Percentiles rank a stretch among this genome's conserved stretches.
Evolutionary conservation across 2,113 vertebrate genomes (phyloP).

Genomic region (Microcebus tavaratra): DNA sequence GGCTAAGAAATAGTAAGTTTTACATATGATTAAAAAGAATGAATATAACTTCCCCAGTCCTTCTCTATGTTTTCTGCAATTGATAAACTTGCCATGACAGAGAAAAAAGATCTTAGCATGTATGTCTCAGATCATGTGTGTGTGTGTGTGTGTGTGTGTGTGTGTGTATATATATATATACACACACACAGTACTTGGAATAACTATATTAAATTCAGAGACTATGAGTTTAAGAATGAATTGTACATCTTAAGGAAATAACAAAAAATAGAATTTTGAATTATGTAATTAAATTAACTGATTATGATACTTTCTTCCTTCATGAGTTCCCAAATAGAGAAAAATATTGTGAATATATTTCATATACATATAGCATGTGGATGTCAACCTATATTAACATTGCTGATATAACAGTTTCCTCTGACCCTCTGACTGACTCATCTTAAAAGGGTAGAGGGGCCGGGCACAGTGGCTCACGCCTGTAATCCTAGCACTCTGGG

Average conservation of each 20-base stretch:
- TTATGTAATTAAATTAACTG: not conserved
- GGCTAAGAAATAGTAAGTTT: not conserved
- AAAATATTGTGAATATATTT: not conserved
- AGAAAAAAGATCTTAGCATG: not conserved
- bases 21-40: not conserved
- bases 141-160: too few species aligned
- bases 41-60: not conserved
- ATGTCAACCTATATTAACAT: not conserved
- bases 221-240: not conserved
- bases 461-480: too few species aligned
- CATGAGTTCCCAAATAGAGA: not conserved
- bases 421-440: not conserved
- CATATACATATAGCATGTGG: not conserved
- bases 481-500: too few species aligned
- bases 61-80: not conserved
- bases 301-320: not conserved
- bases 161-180: too few species aligned
- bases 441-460: not conserved
- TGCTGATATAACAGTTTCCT: conserved; percentile 1
- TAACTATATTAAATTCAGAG: not conserved
- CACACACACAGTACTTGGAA: not conserved
- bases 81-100: not conserved
- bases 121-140: not conserved
- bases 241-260: not conserved
- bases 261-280: not conserved